Conservation (phyloP, 2,888 invertebrate species). For the Lasioglossum marginatum region DNA sequence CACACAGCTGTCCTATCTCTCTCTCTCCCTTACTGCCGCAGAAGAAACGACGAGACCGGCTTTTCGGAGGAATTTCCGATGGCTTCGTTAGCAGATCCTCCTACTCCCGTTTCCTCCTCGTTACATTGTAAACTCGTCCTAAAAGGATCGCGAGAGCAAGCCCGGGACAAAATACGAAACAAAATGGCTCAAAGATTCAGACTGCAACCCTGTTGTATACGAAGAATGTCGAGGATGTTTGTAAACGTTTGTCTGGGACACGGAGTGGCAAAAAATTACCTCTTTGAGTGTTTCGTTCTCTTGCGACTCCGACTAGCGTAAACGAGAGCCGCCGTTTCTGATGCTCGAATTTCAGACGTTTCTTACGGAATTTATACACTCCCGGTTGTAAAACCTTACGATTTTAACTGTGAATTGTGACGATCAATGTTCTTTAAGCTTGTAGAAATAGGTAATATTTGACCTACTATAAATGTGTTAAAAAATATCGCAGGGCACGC, state of each 20-base stretch:
- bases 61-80: constrained; percentile 22
- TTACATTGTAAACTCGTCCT: neutral
- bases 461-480: neutral
- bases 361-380: neutral
- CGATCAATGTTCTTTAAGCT: neutral
- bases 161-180: neutral
- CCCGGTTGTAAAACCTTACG: neutral
- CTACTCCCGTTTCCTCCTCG: neutral
- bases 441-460: neutral
- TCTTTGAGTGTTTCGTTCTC: neutral
- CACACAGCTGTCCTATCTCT: neutral
- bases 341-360: neutral
- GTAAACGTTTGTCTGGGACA: neutral
- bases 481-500: neutral
- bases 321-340: too few species aligned
- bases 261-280: neutral
- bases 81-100: constrained; percentile 11
- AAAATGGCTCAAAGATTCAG: neutral
- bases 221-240: neutral
- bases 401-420: neutral
- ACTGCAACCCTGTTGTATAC: neutral
- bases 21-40: neutral
- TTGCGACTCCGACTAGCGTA: too few species aligned
- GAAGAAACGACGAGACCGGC: neutral
- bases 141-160: neutral